Conservation (phyloP, 1,140 invertebrate species). For the Leptinotarsa defecta region DNA sequence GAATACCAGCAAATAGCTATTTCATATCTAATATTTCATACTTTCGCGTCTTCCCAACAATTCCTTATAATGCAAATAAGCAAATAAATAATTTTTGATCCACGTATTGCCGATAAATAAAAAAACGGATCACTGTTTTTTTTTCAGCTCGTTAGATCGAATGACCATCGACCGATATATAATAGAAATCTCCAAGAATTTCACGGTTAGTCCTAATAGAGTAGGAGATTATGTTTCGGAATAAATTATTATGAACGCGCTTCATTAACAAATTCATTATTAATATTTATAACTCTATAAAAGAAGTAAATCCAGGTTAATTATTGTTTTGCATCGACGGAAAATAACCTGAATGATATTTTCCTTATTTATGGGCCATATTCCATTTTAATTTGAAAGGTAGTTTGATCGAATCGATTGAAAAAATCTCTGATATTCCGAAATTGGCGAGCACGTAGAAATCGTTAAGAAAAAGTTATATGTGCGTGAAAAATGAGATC, state of each 20-base stretch:
- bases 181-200: neutral
- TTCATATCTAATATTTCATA: too few relatives aligned
- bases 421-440: neutral
- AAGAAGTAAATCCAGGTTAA: neutral
- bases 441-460: too few relatives aligned
- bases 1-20: too few relatives aligned
- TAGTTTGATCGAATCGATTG: neutral
- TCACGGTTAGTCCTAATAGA: neutral
- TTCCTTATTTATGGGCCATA: slow-evolving; percentile 1
- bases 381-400: neutral
- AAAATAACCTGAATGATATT: neutral
- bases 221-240: neutral
- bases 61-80: too few relatives aligned
- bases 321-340: neutral
- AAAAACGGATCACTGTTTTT: too few relatives aligned
- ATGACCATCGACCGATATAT: too few relatives aligned
- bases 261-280: neutral
- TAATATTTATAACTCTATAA: slow-evolving; percentile 7
- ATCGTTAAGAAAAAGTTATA: too few relatives aligned
- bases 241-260: slow-evolving; percentile 1
- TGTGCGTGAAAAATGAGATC: too few relatives aligned
- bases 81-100: too few relatives aligned
- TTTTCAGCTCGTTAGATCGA: too few relatives aligned
- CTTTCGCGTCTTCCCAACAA: too few relatives aligned
- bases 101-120: too few relatives aligned